phyloP scores from a whole-genome alignment of 2,888 invertebrate species.

The Cephus runcator region DNA sequence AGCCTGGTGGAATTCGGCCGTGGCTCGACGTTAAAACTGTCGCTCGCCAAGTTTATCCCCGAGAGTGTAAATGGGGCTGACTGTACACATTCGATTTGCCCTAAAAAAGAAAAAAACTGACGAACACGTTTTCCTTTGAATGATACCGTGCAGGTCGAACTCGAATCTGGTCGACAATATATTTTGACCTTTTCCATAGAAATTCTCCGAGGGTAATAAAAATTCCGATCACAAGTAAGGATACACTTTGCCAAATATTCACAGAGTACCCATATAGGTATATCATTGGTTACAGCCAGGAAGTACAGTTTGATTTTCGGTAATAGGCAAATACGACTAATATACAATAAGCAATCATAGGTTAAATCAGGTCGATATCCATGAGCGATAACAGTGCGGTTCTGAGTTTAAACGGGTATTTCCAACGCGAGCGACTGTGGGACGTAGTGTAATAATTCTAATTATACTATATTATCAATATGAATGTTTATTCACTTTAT shows the following conservation, averaged over 20 bases:
- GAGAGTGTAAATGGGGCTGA: conserved; percentile 31
- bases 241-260: not conserved
- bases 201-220: not conserved
- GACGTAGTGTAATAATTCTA: no score
- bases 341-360: not conserved
- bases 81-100: conserved; percentile 32
- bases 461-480: no score
- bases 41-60: conserved; percentile 32
- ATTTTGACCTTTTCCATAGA: no score
- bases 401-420: not conserved
- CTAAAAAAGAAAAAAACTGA: not conserved
- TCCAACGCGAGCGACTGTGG: not conserved
- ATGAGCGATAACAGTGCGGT: not conserved
- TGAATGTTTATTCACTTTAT: no score
- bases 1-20: not conserved
- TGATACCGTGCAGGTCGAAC: not conserved
- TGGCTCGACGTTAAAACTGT: conserved; percentile 26
- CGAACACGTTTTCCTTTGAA: not conserved
- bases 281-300: not conserved
- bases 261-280: not conserved
- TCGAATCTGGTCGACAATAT: not conserved
- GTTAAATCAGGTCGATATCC: not conserved
- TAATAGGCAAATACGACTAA: not conserved
- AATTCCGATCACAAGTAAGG: not conserved
- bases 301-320: not conserved